Evolutionary conservation across 2,797 vertebrate genomes (phyloP).

Genomic region (Knipowitschia caucasica): DNA sequence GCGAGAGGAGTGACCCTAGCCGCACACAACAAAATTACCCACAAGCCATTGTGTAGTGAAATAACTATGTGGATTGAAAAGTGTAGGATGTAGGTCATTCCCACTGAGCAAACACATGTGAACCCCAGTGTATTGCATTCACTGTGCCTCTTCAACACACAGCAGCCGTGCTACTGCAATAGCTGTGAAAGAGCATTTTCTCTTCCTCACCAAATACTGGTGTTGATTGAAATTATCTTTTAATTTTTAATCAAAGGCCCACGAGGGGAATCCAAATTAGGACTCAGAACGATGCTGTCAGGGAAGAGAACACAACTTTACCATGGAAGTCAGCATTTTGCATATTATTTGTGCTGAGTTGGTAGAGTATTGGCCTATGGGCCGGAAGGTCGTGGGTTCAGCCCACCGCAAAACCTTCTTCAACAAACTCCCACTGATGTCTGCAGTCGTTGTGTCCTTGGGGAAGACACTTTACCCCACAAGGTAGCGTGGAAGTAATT

Average conservation of each 20-base stretch:
- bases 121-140: constrained; percentile 28
- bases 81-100: constrained; percentile 48
- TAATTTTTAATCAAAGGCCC: constrained; percentile 6
- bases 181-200: background rate
- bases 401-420: too few species aligned
- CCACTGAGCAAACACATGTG: constrained; percentile 40
- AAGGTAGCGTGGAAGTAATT: too few species aligned
- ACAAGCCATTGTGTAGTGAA: constrained; percentile 37
- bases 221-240: background rate
- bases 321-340: background rate
- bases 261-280: background rate
- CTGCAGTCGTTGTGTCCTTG: too few species aligned
- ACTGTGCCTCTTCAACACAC: constrained; percentile 9
- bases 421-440: too few species aligned
- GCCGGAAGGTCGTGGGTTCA: too few species aligned
- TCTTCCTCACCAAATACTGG: constrained; percentile 8
- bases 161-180: constrained; percentile 1
- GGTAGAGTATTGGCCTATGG: too few species aligned
- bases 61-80: constrained; percentile 50
- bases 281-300: background rate
- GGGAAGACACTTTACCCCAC: too few species aligned
- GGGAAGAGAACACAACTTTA: background rate
- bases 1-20: background rate
- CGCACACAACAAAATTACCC: background rate
- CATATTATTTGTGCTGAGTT: background rate